phyloP scores from a whole-genome alignment of 1,140 invertebrate genomes.

The Lordiphosa collinella region DNA sequence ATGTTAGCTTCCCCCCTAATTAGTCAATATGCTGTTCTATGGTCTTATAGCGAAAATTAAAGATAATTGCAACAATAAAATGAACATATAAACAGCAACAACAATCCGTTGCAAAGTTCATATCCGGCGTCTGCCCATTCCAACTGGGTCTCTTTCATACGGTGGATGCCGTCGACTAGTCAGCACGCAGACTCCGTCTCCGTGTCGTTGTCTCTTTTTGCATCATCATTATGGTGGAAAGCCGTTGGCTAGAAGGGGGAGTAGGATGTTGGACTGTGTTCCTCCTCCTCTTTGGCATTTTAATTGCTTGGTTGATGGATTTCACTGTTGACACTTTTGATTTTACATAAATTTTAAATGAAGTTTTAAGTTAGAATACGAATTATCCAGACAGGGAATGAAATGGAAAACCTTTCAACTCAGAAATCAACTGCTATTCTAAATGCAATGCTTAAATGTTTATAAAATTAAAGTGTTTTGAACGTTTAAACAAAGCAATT shows the following conservation, averaged over 20 bases:
- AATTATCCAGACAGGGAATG: constrained; percentile 1
- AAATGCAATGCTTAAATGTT: too few species aligned
- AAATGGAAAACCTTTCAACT: not conserved
- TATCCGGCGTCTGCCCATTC: constrained; percentile 49
- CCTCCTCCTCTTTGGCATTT: constrained; percentile 51
- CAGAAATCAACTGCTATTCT: not conserved
- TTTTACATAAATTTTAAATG: constrained; percentile 64
- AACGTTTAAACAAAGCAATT: too few species aligned
- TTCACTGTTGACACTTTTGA: constrained; percentile 68
- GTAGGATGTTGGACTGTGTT: constrained; percentile 20
- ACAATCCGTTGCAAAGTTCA: constrained; percentile 56
- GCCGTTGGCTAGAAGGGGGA: constrained; percentile 1
- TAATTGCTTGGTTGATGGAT: constrained; percentile 70
- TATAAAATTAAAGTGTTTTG: too few species aligned
- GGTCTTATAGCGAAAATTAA: constrained; percentile 46
- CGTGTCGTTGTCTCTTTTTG: constrained; percentile 38
- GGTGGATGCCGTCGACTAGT: constrained; percentile 4
- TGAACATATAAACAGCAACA: constrained; percentile 32
- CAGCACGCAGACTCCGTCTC: constrained; percentile 3
- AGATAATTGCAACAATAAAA: constrained; percentile 70
- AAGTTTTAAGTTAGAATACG: constrained; percentile 14
- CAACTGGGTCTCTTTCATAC: constrained; percentile 28
- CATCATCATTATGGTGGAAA: constrained; percentile 57
- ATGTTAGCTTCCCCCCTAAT: not conserved
- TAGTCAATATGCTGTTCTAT: constrained; percentile 50